phyloP scores from a whole-genome alignment of 2,797 vertebrate species.

The Acrossocheilus fasciatus region DNA sequence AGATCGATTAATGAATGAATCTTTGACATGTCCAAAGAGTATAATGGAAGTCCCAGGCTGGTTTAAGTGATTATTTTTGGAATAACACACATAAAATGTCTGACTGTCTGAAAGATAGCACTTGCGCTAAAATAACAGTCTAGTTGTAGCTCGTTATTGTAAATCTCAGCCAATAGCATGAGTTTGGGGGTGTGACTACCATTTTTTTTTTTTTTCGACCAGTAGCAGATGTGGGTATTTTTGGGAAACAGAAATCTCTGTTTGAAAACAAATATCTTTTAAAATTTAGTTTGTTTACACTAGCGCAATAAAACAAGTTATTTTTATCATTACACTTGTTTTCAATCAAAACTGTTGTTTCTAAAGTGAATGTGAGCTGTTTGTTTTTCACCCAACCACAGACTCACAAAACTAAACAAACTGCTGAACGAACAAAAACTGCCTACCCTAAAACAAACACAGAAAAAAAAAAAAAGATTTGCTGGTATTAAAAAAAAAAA shows the following conservation, averaged over 20 bases:
- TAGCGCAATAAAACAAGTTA: no score
- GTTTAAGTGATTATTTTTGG: neutral
- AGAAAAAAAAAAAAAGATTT: neutral
- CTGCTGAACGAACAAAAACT: neutral
- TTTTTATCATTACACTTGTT: neutral
- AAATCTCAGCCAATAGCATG: neutral
- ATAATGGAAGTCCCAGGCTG: neutral
- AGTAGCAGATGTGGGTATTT: neutral
- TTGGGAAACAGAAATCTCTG: neutral
- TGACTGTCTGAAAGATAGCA: neutral
- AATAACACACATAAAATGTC: neutral
- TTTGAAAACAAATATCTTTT: neutral
- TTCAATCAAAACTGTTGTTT: neutral
- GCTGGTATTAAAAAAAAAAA: neutral
- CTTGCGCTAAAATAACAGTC: no score
- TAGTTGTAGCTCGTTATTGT: neutral
- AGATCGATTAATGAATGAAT: conserved; percentile 15
- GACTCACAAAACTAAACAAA: neutral
- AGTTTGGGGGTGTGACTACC: neutral
- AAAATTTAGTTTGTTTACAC: neutral
- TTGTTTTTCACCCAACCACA: neutral
- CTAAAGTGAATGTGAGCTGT: neutral
- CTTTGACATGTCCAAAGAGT: neutral
- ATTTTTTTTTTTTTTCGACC: neutral
- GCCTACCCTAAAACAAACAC: neutral